Base-by-base conservation (phyloP, 2,888 invertebrate genomes). In the Panzeria rudis region DNA sequence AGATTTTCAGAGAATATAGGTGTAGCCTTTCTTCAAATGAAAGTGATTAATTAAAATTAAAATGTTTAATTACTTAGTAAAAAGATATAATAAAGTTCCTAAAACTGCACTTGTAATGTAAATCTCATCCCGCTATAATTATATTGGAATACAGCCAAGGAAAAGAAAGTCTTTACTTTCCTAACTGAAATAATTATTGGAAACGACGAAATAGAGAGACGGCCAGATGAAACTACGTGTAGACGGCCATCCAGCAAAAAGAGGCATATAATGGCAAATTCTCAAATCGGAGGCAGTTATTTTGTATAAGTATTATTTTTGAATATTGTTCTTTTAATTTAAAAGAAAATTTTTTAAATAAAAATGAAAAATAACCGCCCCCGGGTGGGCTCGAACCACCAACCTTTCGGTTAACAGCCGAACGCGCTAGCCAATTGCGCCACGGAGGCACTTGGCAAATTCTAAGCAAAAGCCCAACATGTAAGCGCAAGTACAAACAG, bases 361-460 rank as follows among this genome's bases (percentile, higher is more conserved):
- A n/a, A 47, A 72, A 83, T 77, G 72, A 72, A 88, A 92, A 93
- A 94, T 80, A 77, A 72, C 0, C 96, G 97, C 96, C 96, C 96
- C 97, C 96, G 96, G 97, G 97, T 97, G 97, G 97, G 95, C 96
- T 97, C 95, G 97, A 97, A 97, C 97, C 97, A 97, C 97, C 97
- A 97, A 97, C 97, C 97, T 97, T 97, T 97, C 97, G 97, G 97
- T 97, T 97, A 97, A 97, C 97, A 97, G 97, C 97, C 97, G 97
- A 97, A 97, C 97, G 97, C 97, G 97, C 97, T 97, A 97, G 94
- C 97, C 97, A 92, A 97, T 97, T 97, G 97, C 97, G 97, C 97
- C 97, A 97, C 97, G 96, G 91, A 92, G 91, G 91, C 92, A 78
- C 69, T 44, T 68, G 41, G 0, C 17, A 64, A 4, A 1, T 0